Evolutionary conservation across 2,888 invertebrate species (phyloP).

Genomic region (Habroteleia sp.): DNA sequence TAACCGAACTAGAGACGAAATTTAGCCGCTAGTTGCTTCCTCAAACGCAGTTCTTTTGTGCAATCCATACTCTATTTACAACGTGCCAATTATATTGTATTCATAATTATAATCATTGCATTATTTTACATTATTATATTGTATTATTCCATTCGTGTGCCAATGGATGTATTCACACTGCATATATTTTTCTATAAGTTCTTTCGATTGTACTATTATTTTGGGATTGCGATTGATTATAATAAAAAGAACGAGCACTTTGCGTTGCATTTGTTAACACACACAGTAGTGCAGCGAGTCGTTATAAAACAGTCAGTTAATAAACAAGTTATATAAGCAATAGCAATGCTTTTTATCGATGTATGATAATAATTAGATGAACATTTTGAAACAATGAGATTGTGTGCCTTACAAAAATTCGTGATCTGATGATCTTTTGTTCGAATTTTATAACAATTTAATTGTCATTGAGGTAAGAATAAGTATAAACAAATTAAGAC

Average conservation of each 20-base stretch:
- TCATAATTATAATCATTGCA: constrained; percentile 24
- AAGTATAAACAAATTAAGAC: too few relatives aligned
- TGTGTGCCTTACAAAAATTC: too few relatives aligned
- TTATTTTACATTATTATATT: constrained; percentile 17
- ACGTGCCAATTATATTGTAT: constrained; percentile 53
- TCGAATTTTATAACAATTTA: too few relatives aligned
- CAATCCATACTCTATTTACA: constrained; percentile 39
- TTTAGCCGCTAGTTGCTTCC: constrained; percentile 44
- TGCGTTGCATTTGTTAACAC: constrained; percentile 10
- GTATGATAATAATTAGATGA: too few relatives aligned
- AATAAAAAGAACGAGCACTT: background rate
- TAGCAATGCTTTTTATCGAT: too few relatives aligned
- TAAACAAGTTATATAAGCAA: too few relatives aligned
- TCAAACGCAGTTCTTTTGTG: constrained; percentile 39
- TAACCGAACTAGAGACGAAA: constrained; percentile 21
- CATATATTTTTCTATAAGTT: constrained; percentile 22
- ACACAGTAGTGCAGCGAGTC: background rate
- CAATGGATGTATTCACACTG: constrained; percentile 32
- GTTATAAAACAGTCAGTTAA: background rate
- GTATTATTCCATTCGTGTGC: constrained; percentile 47
- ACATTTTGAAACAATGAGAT: too few relatives aligned
- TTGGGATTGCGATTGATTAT: background rate
- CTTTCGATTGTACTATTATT: background rate
- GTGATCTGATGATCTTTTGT: too few relatives aligned
- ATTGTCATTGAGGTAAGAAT: too few relatives aligned